These are phyloP conservation scores for Psittacula echo DNA, from an alignment of 2,797 vertebrate genomes.

Conservation along the genomic window DNA sequence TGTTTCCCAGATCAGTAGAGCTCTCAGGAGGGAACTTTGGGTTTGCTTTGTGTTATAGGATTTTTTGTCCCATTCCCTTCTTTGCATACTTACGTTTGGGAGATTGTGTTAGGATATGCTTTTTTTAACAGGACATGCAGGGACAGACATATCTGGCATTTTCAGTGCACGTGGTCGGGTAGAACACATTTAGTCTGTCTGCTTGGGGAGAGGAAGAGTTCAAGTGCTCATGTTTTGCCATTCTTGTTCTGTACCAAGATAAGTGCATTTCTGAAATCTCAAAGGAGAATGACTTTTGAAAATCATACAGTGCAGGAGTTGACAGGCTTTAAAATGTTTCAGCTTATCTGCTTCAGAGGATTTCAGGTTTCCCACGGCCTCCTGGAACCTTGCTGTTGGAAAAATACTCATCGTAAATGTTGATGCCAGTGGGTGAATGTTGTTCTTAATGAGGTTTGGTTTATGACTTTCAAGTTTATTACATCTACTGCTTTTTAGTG, in stretches of 20 bases:
- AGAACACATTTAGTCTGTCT: neutral
- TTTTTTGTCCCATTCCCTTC: neutral
- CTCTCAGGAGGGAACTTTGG: neutral
- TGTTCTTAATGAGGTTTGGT: neutral
- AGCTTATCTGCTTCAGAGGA: neutral
- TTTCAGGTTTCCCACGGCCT: conserved; percentile 31
- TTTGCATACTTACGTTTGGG: neutral
- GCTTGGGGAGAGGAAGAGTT: neutral
- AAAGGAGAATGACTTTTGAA: conserved; percentile 21
- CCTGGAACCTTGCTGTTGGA: conserved; percentile 9
- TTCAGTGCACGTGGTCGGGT: neutral
- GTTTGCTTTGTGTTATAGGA: neutral
- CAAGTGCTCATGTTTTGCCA: neutral
- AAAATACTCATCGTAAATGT: neutral
- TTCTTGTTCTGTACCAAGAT: conserved; percentile 16
- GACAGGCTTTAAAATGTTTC: conserved; percentile 28
- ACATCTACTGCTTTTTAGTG: neutral
- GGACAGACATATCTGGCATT: neutral
- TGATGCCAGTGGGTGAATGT: neutral
- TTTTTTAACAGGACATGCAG: neutral
- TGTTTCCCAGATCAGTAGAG: neutral
- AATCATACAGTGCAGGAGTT: neutral
- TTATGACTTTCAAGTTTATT: neutral
- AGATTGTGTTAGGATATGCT: neutral
- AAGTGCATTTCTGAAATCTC: conserved; percentile 45